Conservation (phyloP, 2,797 vertebrate species). For the Chelon auratus region DNA sequence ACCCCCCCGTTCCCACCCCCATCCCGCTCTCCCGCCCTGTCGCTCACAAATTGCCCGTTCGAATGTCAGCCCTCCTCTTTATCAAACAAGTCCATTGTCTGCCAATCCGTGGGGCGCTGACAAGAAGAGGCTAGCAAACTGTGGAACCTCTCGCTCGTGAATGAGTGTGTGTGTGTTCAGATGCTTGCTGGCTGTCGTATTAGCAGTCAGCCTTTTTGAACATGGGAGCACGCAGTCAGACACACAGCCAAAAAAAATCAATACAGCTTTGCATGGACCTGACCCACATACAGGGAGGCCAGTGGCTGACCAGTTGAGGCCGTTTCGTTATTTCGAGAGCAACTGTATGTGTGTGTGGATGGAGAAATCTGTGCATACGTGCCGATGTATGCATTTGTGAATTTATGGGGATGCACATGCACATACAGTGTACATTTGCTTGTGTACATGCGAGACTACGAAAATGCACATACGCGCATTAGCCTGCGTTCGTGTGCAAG, state of each 20-base stretch:
- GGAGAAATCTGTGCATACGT: slow-evolving; percentile 6
- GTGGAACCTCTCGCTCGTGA: slow-evolving; percentile 60
- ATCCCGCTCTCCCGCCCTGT: slow-evolving; percentile 59
- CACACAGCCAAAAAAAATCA: slow-evolving; percentile 81
- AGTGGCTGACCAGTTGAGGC: slow-evolving; percentile 47
- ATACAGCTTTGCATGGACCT: slow-evolving; percentile 85
- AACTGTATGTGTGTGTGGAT: slow-evolving; percentile 2
- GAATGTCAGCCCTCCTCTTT: slow-evolving; percentile 82
- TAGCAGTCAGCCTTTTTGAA: slow-evolving; percentile 72
- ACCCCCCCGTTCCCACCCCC: slow-evolving; percentile 57
- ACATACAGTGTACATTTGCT: not conserved
- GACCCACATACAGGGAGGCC: slow-evolving; percentile 85
- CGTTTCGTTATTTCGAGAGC: slow-evolving; percentile 59
- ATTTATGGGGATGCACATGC: not conserved
- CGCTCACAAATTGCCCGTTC: slow-evolving; percentile 81
- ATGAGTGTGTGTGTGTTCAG: slow-evolving; percentile 40
- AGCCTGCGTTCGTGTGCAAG: slow-evolving; percentile 28
- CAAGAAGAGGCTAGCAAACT: slow-evolving; percentile 67
- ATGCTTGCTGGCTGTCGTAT: slow-evolving; percentile 66
- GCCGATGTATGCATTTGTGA: slow-evolving; percentile 15
- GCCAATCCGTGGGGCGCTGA: slow-evolving; percentile 74
- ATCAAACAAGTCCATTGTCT: slow-evolving; percentile 82
- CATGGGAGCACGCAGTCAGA: slow-evolving; percentile 71
- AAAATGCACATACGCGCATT: slow-evolving; percentile 19
- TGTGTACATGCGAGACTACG: slow-evolving; percentile 15